Base-by-base conservation (phyloP, 2,888 invertebrate species). In the Ochropleura plecta region DNA sequence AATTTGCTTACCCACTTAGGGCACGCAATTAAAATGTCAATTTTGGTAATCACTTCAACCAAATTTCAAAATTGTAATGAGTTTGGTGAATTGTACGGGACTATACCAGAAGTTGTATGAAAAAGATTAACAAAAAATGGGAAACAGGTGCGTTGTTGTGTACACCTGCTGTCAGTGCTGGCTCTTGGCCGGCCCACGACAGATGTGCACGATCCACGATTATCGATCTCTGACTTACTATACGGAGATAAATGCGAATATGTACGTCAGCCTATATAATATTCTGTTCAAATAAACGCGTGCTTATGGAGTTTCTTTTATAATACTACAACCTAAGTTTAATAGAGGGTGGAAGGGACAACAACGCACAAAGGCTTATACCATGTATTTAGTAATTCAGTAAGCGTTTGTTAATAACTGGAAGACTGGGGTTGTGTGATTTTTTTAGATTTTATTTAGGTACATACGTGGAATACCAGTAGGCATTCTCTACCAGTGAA, bases 91-190 rank as follows among this genome's bases (percentile, higher is more conserved):
- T 69, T 81, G 78, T 80, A 82, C 81, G 82, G 80, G 75, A 77
- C 83, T 79, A 72, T 82, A 83, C 66, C 81, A 83, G 86, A 84
- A 84, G 76, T 84, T 78, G 74, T 81, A 85, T 74, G 85, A 86
- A 88, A 88, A 90, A 89, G 86, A 76, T 86, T 85, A 73, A 91
- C 90, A 94, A 94, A 94, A 95, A 95, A 93, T 89, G 87, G 90
- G 89, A 90, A 94, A 95, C 95, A 95, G 95, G 95, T 95, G 95
- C 87, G 89, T 83, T 76, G 70, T 73, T 74, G 73, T 77, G 83
- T 85, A 85, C 95, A 95, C 95, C 95, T 95, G 95, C n/a, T n/a
- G n/a, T n/a, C n/a, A n/a, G n/a, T n/a, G n/a, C 94, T 79, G 78
- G 74, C 62, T 82, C 85, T 82, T 85, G 46, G 64, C 77, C 79